Evolutionary conservation across 2,113 vertebrate species (phyloP), one percentile per base, ranked within the genome.

Genomic region (Labeo catla): DNA sequence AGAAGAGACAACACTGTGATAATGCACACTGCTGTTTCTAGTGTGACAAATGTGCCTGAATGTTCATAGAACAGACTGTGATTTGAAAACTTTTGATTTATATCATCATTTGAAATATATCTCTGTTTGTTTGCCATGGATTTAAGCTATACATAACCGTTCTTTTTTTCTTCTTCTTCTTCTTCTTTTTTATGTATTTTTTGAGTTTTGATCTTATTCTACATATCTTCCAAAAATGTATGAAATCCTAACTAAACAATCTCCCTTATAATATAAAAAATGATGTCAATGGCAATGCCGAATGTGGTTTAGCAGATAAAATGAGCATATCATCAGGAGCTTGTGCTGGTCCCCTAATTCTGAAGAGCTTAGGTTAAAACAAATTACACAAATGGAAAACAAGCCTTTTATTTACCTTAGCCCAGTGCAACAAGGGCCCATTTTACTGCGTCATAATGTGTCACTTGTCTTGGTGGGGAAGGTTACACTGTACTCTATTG

Each of bases 401-500:
- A 65, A 91, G 91, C 89, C 57, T 87, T 91, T 89, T 90, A 74
- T 80, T 83, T 92, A 93, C 92, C 91, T 93, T 76, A 59, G 81
- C 12, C 92, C 93, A 93, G 93, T 90, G 87, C 76, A 92, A 89
- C 93, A 91, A 91, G 84, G 88, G 86, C 90, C 66, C 0, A 83
- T 91, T 90, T 92, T 93, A 93, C 94, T 92, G 93, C 90, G 89
- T 94, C 92, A 90, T 92, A 92, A 88, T 91, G 89, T 87, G 89
- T 91, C 87, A 86, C 91, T 90, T 93, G 94, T 95, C 93, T 93
- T 88, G 90, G 91, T 82, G 84, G 92, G 91, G 91, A 93, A 95
- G 93, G 93, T 95, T 94, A 93, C 89, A 93, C 93, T 93, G 92
- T 93, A 92, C 92, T 92, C 92, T 95, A 95, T 95, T 96, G 95